Conservation (phyloP, 30 jellyfish, hydroid and myxozoan species). For the Sanderia malayensis region DNA sequence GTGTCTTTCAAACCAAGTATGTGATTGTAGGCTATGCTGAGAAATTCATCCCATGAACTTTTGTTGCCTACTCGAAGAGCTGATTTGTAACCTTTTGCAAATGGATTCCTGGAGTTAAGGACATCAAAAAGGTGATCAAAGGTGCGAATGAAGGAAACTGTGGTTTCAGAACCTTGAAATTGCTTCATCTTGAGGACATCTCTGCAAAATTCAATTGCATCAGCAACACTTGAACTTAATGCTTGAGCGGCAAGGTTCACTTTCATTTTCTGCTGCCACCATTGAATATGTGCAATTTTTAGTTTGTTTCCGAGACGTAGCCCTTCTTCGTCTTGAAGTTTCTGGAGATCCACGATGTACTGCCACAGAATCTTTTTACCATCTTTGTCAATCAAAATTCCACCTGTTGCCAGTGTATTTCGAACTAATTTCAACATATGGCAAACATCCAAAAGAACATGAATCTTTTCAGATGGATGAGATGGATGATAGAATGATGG, state of each 20-base stretch:
- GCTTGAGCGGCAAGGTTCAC: constrained; percentile 49
- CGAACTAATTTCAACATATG: constrained; percentile 54
- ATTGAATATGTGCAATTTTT: constrained; percentile 14
- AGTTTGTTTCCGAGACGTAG: constrained; percentile 14
- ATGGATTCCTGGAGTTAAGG: constrained; percentile 62
- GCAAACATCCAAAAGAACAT: constrained; percentile 28
- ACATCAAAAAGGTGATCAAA: constrained; percentile 56
- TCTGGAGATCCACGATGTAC: constrained; percentile 9
- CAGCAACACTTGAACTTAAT: constrained; percentile 58
- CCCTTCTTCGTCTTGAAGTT: not conserved
- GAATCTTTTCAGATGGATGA: constrained; percentile 8
- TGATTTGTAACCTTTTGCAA: constrained; percentile 61
- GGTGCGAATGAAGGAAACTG: constrained; percentile 23
- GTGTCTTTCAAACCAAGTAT: not conserved
- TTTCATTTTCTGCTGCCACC: constrained; percentile 44
- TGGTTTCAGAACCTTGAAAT: constrained; percentile 47
- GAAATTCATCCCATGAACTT: constrained; percentile 4
- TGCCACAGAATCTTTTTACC: constrained; percentile 19
- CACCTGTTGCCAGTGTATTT: constrained; percentile 38
- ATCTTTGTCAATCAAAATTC: constrained; percentile 18
- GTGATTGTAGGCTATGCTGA: not conserved
- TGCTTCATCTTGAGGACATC: constrained; percentile 13
- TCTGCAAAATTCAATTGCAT: constrained; percentile 28
- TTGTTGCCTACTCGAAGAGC: constrained; percentile 39
- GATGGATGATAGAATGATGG: no score